phyloP scores from a whole-genome alignment of 2,113 vertebrate species.

The Cettia cetti region DNA sequence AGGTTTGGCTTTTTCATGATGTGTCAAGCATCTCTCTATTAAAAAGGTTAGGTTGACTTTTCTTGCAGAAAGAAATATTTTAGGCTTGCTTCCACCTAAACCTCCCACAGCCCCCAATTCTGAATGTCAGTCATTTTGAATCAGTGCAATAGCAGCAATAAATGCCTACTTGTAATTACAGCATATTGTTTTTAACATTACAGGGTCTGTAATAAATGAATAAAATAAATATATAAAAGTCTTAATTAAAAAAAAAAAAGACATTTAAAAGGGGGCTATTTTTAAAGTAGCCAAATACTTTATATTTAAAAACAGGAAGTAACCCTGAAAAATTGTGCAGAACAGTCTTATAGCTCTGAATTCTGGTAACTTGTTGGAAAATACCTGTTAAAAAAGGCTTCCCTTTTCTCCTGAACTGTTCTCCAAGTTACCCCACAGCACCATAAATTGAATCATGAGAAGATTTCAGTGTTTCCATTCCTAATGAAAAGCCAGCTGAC shows the following conservation, averaged over 20 bases:
- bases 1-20: not conserved
- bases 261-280: not conserved
- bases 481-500: slow-evolving; percentile 23
- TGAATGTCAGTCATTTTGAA: not conserved
- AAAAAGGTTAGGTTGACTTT: slow-evolving; percentile 1
- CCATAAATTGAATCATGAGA: slow-evolving; percentile 1
- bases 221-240: not conserved
- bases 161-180: not conserved
- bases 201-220: not conserved
- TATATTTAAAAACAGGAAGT: not conserved
- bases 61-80: slow-evolving; percentile 5
- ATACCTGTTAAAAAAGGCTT: not conserved
- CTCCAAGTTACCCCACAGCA: not conserved
- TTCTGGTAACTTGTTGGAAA: slow-evolving; percentile 1
- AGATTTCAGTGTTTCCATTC: slow-evolving; percentile 15
- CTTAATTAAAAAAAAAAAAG: not conserved
- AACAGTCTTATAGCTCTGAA: not conserved
- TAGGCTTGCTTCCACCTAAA: not conserved
- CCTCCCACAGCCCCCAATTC: not conserved
- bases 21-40: not conserved
- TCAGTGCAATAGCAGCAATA: not conserved
- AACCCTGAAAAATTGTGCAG: not conserved
- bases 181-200: not conserved
- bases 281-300: not conserved
- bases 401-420: not conserved